Evolutionary conservation across 2,113 vertebrate species (phyloP).

Genomic region (Myrmophylax atrothorax): DNA sequence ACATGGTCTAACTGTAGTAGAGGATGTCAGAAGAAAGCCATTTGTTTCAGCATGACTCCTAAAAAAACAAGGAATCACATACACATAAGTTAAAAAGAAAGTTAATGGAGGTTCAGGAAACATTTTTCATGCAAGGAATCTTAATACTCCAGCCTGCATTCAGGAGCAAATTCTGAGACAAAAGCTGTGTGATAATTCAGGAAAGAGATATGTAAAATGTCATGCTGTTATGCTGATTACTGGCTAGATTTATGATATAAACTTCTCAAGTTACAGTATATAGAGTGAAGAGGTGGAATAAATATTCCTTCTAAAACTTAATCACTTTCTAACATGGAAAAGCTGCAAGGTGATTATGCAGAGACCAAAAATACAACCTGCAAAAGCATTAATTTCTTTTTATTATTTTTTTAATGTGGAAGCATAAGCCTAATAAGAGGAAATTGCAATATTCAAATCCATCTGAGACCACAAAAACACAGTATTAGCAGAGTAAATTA

Average conservation of each 20-base stretch:
- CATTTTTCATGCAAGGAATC: not conserved
- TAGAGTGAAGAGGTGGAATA: not conserved
- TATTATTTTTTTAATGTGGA: not conserved
- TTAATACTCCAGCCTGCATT: not conserved
- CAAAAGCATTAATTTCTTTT: not conserved
- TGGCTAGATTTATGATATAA: constrained; percentile 7
- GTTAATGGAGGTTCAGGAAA: constrained; percentile 11
- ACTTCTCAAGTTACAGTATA: constrained; percentile 7
- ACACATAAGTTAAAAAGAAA: not conserved
- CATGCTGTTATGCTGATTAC: constrained; percentile 1
- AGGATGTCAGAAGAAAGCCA: not conserved
- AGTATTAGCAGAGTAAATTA: constrained; percentile 24
- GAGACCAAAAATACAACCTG: not conserved
- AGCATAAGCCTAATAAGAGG: not conserved
- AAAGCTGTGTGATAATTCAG: constrained; percentile 26
- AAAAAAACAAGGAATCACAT: not conserved
- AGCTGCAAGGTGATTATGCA: not conserved
- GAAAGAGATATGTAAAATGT: not conserved
- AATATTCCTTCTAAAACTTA: constrained; percentile 24
- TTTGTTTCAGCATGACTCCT: not conserved
- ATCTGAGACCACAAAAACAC: not conserved
- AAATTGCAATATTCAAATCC: constrained; percentile 5
- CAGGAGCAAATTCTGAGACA: constrained; percentile 10
- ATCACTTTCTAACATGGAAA: not conserved
- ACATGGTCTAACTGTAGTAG: not conserved